phyloP scores from a whole-genome alignment of 2,113 vertebrate species.

The Beaufortia kweichowensis region DNA sequence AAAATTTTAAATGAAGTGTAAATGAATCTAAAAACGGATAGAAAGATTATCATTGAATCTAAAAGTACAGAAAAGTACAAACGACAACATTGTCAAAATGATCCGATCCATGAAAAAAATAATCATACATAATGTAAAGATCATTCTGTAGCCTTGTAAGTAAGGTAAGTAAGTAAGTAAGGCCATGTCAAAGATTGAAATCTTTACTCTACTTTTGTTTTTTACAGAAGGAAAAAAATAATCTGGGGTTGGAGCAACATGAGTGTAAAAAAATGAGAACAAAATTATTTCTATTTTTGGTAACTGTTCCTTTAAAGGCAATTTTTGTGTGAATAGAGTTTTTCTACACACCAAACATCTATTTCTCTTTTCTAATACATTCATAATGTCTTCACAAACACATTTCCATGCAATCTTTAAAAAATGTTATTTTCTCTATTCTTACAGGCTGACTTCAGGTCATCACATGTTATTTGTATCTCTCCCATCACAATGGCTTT shows the following conservation, averaged over 20 bases:
- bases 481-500: constrained; percentile 54
- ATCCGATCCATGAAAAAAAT: too few relatives aligned
- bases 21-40: too few relatives aligned
- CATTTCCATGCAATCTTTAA: neutral
- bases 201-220: neutral
- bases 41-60: too few relatives aligned
- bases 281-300: constrained; percentile 60
- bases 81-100: too few relatives aligned
- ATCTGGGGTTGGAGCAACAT: constrained; percentile 68
- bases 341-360: constrained; percentile 48
- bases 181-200: too few relatives aligned
- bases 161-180: too few relatives aligned
- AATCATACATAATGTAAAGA: too few relatives aligned
- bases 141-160: too few relatives aligned
- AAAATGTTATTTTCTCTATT: constrained; percentile 19
- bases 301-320: constrained; percentile 59
- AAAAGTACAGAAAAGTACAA: too few relatives aligned
- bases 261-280: constrained; percentile 57
- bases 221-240: neutral
- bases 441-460: constrained; percentile 10
- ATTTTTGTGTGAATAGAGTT: constrained; percentile 69
- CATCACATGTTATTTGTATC: constrained; percentile 39
- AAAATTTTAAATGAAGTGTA: too few relatives aligned
- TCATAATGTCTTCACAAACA: constrained; percentile 44
- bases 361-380: constrained; percentile 51